Percentiles rank a stretch among this genome's conserved stretches.
These are phyloP conservation scores for Corynorhinus townsendii DNA, from an alignment of 2,113 vertebrate species.

Conservation along the genomic window DNA sequence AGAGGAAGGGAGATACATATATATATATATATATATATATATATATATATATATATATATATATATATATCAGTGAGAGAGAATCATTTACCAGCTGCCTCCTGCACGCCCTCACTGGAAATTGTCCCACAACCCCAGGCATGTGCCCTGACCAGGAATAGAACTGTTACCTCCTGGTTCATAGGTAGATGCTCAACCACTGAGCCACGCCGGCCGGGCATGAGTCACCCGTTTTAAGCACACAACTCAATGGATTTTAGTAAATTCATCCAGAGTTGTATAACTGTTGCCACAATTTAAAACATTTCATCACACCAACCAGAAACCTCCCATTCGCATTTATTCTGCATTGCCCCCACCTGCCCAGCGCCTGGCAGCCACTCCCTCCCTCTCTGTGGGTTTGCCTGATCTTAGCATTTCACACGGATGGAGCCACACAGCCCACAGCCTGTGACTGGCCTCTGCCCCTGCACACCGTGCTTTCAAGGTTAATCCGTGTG, in stretches of 20 bases:
- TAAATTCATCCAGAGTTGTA: neutral
- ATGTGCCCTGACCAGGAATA: too few relatives aligned
- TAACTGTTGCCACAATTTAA: neutral
- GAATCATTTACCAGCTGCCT: too few relatives aligned
- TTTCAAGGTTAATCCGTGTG: neutral
- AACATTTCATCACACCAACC: neutral
- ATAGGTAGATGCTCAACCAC: too few relatives aligned
- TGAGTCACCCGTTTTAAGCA: neutral
- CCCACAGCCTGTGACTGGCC: neutral
- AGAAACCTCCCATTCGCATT: neutral
- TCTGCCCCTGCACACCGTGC: neutral
- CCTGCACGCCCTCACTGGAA: too few relatives aligned
- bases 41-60: too few relatives aligned
- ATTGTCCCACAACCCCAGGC: too few relatives aligned
- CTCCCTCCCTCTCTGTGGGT: neutral
- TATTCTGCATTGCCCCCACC: too few relatives aligned
- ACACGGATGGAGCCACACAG: neutral
- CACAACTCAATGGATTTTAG: neutral
- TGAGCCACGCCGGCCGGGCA: too few relatives aligned
- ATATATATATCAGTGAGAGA: too few relatives aligned
- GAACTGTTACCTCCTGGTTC: too few relatives aligned
- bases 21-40: too few relatives aligned
- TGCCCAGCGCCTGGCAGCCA: neutral
- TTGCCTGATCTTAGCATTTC: neutral
- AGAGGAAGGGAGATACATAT: too few relatives aligned